phyloP scores from a whole-genome alignment of 1,140 invertebrate genomes.

The Schmidtea mediterranea region DNA sequence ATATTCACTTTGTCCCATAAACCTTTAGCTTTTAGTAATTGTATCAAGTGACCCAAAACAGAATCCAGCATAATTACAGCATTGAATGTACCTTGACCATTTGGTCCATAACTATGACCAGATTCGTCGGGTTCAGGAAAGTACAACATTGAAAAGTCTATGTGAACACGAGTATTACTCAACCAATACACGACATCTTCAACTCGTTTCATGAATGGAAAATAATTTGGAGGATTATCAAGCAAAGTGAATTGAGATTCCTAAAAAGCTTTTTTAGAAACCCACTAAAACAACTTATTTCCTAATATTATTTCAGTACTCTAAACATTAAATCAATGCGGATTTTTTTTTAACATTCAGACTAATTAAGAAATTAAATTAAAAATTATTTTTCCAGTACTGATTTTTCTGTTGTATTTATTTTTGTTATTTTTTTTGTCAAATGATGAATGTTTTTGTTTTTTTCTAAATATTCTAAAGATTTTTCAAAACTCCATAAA shows the following conservation, averaged over 20 bases:
- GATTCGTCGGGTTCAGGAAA: constrained; percentile 42
- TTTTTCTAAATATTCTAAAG: too few relatives aligned
- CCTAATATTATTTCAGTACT: too few relatives aligned
- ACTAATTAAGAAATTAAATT: too few relatives aligned
- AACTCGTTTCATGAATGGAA: constrained; percentile 16
- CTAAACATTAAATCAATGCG: too few relatives aligned
- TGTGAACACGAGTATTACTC: constrained; percentile 27
- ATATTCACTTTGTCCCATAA: constrained; percentile 36
- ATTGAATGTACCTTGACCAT: constrained; percentile 15
- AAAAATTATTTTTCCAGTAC: too few relatives aligned
- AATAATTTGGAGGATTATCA: not conserved
- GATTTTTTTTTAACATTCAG: too few relatives aligned
- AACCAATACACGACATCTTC: constrained; percentile 33
- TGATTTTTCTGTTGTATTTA: too few relatives aligned
- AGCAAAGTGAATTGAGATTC: not conserved
- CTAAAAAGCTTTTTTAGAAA: too few relatives aligned
- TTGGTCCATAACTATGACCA: constrained; percentile 25
- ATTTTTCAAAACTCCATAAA: too few relatives aligned
- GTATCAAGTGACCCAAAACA: constrained; percentile 15
- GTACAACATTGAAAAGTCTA: constrained; percentile 36
- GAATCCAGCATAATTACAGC: constrained; percentile 16
- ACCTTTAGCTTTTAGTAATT: constrained; percentile 11
- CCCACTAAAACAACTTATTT: too few relatives aligned
- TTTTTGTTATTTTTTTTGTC: too few relatives aligned
- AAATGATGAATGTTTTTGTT: too few relatives aligned